Conservation (phyloP, 2,797 vertebrate genomes). For the Sebastes umbrosus region DNA sequence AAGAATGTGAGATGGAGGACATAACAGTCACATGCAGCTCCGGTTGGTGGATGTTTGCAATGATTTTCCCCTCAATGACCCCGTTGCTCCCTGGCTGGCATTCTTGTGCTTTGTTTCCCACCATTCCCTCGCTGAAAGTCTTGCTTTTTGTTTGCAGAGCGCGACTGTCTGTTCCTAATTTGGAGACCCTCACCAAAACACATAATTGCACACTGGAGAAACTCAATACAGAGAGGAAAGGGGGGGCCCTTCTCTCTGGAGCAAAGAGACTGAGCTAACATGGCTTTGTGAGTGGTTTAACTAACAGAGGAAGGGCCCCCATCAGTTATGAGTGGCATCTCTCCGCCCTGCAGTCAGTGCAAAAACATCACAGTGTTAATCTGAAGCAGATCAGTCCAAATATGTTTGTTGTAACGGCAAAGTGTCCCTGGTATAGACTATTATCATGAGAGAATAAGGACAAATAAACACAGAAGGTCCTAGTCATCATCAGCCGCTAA, state of each 20-base stretch:
- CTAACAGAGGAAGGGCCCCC: slow-evolving; percentile 30
- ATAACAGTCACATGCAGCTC: not conserved
- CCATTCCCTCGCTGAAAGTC: slow-evolving; percentile 20
- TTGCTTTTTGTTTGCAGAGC: slow-evolving; percentile 42
- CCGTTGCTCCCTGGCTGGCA: not conserved
- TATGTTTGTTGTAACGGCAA: not conserved
- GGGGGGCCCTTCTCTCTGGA: not conserved
- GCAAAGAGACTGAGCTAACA: slow-evolving; percentile 32
- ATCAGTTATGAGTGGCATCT: slow-evolving; percentile 13
- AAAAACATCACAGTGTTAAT: not conserved
- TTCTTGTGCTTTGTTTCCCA: slow-evolving; percentile 28
- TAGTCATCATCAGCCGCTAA: not conserved
- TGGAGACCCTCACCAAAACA: slow-evolving; percentile 24
- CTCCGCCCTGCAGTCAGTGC: not conserved
- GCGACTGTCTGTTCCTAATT: slow-evolving; percentile 39
- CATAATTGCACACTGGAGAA: not conserved
- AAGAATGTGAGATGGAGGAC: not conserved
- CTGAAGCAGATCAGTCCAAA: not conserved
- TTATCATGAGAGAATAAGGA: not conserved
- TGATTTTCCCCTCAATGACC: not conserved
- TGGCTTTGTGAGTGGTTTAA: slow-evolving; percentile 37
- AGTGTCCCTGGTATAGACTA: not conserved
- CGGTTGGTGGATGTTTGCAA: not conserved
- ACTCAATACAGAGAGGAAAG: slow-evolving; percentile 2
- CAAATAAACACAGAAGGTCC: not conserved